Evolutionary conservation across 2,888 invertebrate genomes (phyloP), one percentile per base, ranked within the genome.

Genomic region (Diadegma fenestrale): DNA sequence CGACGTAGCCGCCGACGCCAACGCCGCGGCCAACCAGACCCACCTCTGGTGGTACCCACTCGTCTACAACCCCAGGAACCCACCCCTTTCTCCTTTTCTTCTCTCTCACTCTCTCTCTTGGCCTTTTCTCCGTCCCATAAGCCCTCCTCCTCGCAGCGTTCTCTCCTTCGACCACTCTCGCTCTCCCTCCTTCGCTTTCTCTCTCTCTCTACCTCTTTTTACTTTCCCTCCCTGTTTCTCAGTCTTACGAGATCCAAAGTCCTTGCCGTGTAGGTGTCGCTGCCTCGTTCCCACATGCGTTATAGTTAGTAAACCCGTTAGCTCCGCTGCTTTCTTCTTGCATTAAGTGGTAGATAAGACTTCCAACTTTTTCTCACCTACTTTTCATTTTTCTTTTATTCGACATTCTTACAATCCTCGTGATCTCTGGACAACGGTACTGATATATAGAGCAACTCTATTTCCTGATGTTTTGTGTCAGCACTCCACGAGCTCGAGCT

Each of bases 1-100:
- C 87, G 87, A 88, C 88, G 87, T 87, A 82, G 91, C 90, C 90
- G 90, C 91, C 91, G 91, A 89, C 90, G 90, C 91, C 92, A 90
- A 91, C 92, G 93, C 93, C 93, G 93, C 90, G 93, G 92, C 93
- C 93, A 93, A 93, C 93, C 93, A 92, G 92, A 93, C 91, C 93
- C 91, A 93, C 93, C 93, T 93, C 93, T 92, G 91, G 92, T 92
- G 92, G 93, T 93, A 92, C 92, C 92, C 91, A 92, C 93, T 92
- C 89, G 90, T 90, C 90, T 91, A 90, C 90, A 90, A 90, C 90
- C 88, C 85, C 84, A 84, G 68, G 61, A 48, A 45, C 78, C 82
- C 66, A 81, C 87, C 81, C 58, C 76, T 75, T 78, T 77, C 80
- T 87, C 86, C 85, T 84, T 86, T 89, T 84, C 86, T 85, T 54